phyloP scores from a whole-genome alignment of 2,888 invertebrate genomes.

The Phengaris alcon region DNA sequence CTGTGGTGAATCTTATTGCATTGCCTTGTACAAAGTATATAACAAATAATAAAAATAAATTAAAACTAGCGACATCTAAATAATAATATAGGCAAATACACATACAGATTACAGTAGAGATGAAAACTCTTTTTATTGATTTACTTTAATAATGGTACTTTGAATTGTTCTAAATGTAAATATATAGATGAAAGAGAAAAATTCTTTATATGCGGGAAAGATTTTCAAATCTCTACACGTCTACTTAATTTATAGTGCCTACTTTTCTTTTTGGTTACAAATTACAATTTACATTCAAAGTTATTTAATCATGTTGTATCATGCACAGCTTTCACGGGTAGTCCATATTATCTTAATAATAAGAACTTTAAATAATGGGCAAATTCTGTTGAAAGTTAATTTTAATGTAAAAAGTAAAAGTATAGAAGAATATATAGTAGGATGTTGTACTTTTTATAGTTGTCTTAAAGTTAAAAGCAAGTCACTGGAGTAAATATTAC shows the following conservation, averaged over 20 bases:
- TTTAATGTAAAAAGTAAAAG: not conserved
- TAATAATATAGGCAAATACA: slow-evolving; percentile 1
- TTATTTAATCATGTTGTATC: not conserved
- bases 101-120: not conserved
- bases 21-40: slow-evolving; percentile 2
- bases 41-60: not conserved
- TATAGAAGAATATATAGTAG: not conserved
- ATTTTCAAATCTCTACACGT: not conserved
- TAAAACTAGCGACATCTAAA: not conserved
- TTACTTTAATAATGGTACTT: not conserved
- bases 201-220: slow-evolving; percentile 2
- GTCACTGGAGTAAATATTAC: no score
- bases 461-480: no score
- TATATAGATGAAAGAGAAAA: not conserved
- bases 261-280: not conserved
- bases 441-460: not conserved
- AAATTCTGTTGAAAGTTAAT: not conserved
- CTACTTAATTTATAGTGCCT: not conserved
- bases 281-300: not conserved
- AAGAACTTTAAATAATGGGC: not conserved
- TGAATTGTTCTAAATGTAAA: not conserved
- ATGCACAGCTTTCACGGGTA: slow-evolving; percentile 6
- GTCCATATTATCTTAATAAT: not conserved
- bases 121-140: slow-evolving; percentile 1
- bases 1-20: not conserved